Base-by-base conservation (phyloP, 2,797 vertebrate genomes). In the Lepus oiostolus region DNA sequence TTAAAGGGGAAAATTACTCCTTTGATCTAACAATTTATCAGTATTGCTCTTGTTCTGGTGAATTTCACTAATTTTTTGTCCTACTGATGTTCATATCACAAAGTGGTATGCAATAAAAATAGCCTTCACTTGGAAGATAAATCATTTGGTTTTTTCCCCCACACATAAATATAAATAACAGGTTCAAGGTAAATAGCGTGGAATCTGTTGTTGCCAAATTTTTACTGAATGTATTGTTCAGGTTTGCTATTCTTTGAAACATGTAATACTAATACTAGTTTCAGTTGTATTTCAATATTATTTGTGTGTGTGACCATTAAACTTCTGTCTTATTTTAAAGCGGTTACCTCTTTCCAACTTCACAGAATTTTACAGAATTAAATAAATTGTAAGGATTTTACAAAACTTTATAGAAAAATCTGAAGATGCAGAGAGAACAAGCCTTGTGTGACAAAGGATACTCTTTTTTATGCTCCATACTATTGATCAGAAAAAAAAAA, bases 361-460 rank as follows among this genome's bases (percentile, higher is more conserved):
- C 54, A 82, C 35, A 77, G 95, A 88, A 68, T 67, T 65, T 94
- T 58, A 58, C 54, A 58, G 42, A 47, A 47, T 47, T 47, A 47
- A 47, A 47, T 47, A 47, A 47, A 47, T 47, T 47, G 42, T 47
- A 47, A 47, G 42, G 42, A 47, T 47, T 47, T 47, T 30, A 30
- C 32, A 60, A 28, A 93, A 60, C 42, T 83, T 14, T 35, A 17
- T 24, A 88, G n/a, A 75, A 77, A 79, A 90, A 38, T 70, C 77
- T 91, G 86, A 80, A 93, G 91, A 90, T 91, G 87, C 50, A 97
- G 89, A 97, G 94, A 95, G 83, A 95, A 35, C 70, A 85, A 95
- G 67, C 72, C 26, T 90, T 71, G 50, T 42, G 17, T 91, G 92
- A 91, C 24, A 89, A 83, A 76, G 24, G 50, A 0, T 84, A 92